Conservation (phyloP, 2,888 invertebrate species). For the Ecliptopera silaceata region DNA sequence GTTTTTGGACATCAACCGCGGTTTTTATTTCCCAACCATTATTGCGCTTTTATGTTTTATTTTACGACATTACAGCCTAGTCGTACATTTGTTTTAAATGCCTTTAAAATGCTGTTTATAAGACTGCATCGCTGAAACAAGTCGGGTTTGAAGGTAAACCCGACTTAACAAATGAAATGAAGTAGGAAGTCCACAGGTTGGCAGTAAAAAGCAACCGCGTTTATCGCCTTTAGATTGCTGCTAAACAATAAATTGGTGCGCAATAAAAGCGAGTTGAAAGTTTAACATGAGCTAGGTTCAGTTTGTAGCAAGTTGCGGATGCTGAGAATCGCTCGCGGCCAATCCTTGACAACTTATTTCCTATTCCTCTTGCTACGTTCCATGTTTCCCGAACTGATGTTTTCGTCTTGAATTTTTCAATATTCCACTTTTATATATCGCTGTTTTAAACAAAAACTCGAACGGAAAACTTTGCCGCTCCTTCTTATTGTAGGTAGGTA, state of each 20-base stretch:
- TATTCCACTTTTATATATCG: slow-evolving; percentile 55
- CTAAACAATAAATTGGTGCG: slow-evolving; percentile 62
- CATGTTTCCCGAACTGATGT: slow-evolving; percentile 52
- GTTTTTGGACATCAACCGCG: slow-evolving; percentile 73
- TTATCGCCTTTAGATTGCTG: slow-evolving; percentile 55
- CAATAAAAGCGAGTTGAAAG: slow-evolving; percentile 66
- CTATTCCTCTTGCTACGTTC: slow-evolving; percentile 44
- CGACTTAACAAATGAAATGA: slow-evolving; percentile 6
- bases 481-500: slow-evolving; percentile 41
- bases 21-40: slow-evolving; percentile 72
- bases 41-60: slow-evolving; percentile 68
- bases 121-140: background rate
- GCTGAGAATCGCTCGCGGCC: slow-evolving; percentile 41
- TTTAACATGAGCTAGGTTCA: slow-evolving; percentile 55
- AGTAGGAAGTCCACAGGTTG: slow-evolving; percentile 39
- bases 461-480: slow-evolving; percentile 45
- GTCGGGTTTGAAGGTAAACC: background rate
- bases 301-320: slow-evolving; percentile 40
- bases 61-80: slow-evolving; percentile 56
- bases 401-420: slow-evolving; percentile 55
- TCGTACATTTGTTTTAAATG: background rate
- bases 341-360: slow-evolving; percentile 54
- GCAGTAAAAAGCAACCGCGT: slow-evolving; percentile 49
- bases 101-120: slow-evolving; percentile 5
- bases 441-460: slow-evolving; percentile 54